Base-by-base conservation (phyloP, 2,113 vertebrate species). In the Trematomus loennbergii region DNA sequence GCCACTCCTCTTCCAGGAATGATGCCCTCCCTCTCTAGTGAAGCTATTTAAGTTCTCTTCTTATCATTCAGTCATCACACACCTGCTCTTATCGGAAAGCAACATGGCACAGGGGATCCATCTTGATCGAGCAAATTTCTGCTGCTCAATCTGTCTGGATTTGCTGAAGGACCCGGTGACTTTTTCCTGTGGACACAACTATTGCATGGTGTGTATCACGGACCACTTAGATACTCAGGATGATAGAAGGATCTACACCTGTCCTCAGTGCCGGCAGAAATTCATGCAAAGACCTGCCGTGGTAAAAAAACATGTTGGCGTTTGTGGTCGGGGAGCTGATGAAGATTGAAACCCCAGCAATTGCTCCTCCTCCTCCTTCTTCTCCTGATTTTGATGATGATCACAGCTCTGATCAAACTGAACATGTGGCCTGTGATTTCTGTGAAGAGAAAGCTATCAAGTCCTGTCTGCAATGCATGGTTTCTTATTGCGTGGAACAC, bases 161-260 rank as follows among this genome's bases (percentile, higher is more conserved):
- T 58, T 87, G 0, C 79, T 90, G 12, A 69, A 33, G 0, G 70
- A 88, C 94, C 95, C 96, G 0, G 93, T 94, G 55, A 95, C 94
- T 3, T 65, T 95, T 36, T 76, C 86, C 13, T 97, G 96, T 9
- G 95, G 96, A 1, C 96, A 97, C 92, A 96, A 83, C 79, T 96
- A 95, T 88, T 96, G 96, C 89, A 63, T 69, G 70, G 0, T 0
- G 8, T 97, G 96, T 79, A 95, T 96, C 75, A 8, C 46, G 10
- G 1, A 60, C 46, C 85, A 91, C 80, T 92, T 89, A 84, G 68
- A 79, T 54, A 1, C 22, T 16, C 22, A 1, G 1, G 59, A 68
- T 2, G 0, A 0, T 7, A 8, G 0, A 5, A n/a, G 9, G 2
- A 36, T 49, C 16, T 71, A 84, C 46, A 12, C 46, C 46, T 82